Evolutionary conservation across 2,797 vertebrate species (phyloP).

Genomic region (Lepidocolaptes lacrymiger): DNA sequence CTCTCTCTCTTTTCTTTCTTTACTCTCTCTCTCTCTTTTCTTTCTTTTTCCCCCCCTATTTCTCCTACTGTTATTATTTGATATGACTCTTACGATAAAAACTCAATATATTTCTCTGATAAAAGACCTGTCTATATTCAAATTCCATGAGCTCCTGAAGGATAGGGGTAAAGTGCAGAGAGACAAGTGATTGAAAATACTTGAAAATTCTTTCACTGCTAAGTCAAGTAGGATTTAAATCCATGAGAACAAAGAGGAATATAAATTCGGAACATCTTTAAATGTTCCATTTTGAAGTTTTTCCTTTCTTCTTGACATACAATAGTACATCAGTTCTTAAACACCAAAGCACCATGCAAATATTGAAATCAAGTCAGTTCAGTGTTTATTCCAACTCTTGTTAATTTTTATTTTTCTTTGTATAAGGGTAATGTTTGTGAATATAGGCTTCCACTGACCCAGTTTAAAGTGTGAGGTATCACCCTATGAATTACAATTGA

Average conservation of each 20-base stretch:
- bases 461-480: background rate
- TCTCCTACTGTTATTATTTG: background rate
- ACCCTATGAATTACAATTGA: background rate
- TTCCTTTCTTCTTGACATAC: background rate
- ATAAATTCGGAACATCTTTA: background rate
- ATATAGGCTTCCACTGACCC: background rate
- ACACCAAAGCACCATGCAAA: background rate
- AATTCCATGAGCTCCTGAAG: background rate
- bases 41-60: background rate
- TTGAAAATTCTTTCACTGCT: background rate
- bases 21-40: no score
- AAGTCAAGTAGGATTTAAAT: background rate
- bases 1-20: no score
- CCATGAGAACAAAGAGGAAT: background rate
- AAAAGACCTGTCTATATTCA: background rate
- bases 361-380: background rate
- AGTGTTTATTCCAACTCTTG: background rate
- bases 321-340: background rate
- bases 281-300: background rate
- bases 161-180: background rate
- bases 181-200: background rate
- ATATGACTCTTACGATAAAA: background rate
- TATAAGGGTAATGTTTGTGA: background rate
- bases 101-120: background rate
- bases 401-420: background rate